Conservation (phyloP, 2,113 vertebrate species). For the Podocnemis expansa region DNA sequence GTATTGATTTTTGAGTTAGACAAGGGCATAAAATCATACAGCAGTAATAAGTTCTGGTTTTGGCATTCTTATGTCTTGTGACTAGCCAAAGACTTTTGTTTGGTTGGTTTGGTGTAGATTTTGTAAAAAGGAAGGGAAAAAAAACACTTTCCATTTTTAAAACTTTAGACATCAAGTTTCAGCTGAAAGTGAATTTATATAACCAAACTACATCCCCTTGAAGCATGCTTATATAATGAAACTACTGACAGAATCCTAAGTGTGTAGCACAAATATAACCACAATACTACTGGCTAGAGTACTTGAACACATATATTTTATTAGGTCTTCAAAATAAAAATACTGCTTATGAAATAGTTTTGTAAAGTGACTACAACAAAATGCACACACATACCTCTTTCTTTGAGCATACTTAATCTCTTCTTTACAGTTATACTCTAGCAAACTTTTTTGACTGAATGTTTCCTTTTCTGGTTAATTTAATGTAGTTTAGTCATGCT, state of each 20-base stretch:
- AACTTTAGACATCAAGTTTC: slow-evolving; percentile 21
- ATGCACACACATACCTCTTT: not conserved
- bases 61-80: not conserved
- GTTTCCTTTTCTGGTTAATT: slow-evolving; percentile 66
- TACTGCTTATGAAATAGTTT: not conserved
- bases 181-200: slow-evolving; percentile 10
- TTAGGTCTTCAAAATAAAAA: slow-evolving; percentile 24
- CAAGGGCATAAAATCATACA: slow-evolving; percentile 8
- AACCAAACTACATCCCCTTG: not conserved
- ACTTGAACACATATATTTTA: not conserved
- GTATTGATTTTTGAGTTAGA: slow-evolving; percentile 9
- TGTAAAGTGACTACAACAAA: not conserved
- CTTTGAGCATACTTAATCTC: slow-evolving; percentile 25
- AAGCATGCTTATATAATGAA: not conserved
- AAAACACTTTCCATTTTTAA: not conserved
- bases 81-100: not conserved
- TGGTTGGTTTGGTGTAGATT: not conserved
- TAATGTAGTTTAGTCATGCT: slow-evolving; percentile 55
- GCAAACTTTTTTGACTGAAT: slow-evolving; percentile 36
- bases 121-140: not conserved
- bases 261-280: not conserved
- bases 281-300: not conserved
- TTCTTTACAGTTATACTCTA: slow-evolving; percentile 43
- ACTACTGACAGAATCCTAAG: not conserved
- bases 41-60: not conserved